A percentile compares a stretch with the other conserved stretches of the same genome.
Conservation (phyloP, 1,140 invertebrate species). For the Cataglyphis hispanica region DNA sequence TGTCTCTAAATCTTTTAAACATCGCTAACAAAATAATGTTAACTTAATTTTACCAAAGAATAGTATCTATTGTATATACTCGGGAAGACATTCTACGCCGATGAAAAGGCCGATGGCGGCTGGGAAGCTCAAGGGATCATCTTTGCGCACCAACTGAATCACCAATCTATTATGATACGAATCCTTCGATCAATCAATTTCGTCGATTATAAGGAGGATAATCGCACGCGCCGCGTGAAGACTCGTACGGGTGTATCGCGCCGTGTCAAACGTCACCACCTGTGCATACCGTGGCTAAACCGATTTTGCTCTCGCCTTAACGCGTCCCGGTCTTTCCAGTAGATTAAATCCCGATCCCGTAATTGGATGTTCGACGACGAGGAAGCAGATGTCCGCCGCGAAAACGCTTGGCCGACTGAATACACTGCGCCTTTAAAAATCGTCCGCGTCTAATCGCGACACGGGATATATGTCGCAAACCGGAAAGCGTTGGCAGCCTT, state of each 20-base stretch:
- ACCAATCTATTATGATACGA: conserved; percentile 26
- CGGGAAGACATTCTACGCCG: not conserved
- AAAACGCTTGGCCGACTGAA: conserved; percentile 41
- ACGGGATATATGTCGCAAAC: conserved; percentile 26
- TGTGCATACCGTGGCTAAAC: conserved; percentile 81
- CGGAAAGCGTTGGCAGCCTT: not conserved
- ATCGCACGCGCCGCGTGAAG: conserved; percentile 50
- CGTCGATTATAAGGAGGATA: conserved; percentile 44
- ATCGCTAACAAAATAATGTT: not conserved
- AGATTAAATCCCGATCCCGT: conserved; percentile 80
- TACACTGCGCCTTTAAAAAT: conserved; percentile 24
- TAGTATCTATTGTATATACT: not conserved
- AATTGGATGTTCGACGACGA: conserved; percentile 73
- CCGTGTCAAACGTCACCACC: conserved; percentile 77
- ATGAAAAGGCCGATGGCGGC: conserved; percentile 1
- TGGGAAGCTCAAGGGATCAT: conserved; percentile 5
- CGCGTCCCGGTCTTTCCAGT: conserved; percentile 78
- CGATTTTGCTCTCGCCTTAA: conserved; percentile 77
- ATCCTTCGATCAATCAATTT: conserved; percentile 48
- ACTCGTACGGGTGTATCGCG: conserved; percentile 52
- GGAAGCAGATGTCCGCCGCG: conserved; percentile 51
- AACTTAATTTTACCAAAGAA: not conserved
- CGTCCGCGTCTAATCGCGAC: conserved; percentile 57
- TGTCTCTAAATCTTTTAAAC: not conserved
- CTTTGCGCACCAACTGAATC: conserved; percentile 4